These are phyloP conservation scores for Axea sp. DNA, from an alignment of 2,888 invertebrate genomes.

Conservation along the genomic window DNA sequence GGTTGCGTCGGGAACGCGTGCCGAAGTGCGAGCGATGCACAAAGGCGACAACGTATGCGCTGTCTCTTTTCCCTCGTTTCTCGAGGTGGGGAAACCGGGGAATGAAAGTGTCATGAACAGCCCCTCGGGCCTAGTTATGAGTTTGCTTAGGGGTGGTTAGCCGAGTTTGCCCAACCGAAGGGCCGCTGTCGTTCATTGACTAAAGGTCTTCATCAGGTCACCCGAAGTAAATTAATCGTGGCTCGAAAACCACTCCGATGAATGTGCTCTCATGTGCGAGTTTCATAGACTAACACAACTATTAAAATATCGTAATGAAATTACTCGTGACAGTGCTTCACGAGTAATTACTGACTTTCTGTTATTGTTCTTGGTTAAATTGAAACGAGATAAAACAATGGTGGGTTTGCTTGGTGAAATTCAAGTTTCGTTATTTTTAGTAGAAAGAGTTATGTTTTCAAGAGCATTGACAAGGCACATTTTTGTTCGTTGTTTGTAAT, in stretches of 20 bases:
- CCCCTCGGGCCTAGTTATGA: slow-evolving; percentile 77
- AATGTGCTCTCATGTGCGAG: slow-evolving; percentile 19
- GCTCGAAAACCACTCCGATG: slow-evolving; percentile 31
- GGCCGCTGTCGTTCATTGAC: slow-evolving; percentile 68
- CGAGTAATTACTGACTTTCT: slow-evolving; percentile 2
- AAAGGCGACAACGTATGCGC: slow-evolving; percentile 39
- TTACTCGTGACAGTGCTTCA: slow-evolving; percentile 20
- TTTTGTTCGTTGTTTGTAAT: too few relatives aligned
- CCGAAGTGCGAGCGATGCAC: slow-evolving; percentile 20
- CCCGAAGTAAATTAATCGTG: slow-evolving; percentile 67
- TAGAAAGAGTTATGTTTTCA: too few relatives aligned
- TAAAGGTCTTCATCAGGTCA: slow-evolving; percentile 70
- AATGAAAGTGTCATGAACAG: slow-evolving; percentile 78
- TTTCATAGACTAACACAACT: slow-evolving; percentile 15
- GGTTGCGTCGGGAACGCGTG: slow-evolving; percentile 44
- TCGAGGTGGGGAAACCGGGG: slow-evolving; percentile 73
- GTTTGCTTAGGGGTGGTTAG: slow-evolving; percentile 68
- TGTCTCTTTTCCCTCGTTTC: slow-evolving; percentile 32
- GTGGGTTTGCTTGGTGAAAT: too few relatives aligned
- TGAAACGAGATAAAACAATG: too few relatives aligned
- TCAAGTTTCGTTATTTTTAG: too few relatives aligned
- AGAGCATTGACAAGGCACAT: too few relatives aligned
- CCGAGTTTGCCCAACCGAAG: slow-evolving; percentile 37
- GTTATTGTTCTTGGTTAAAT: background rate
- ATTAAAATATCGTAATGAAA: slow-evolving; percentile 37